phyloP scores from a whole-genome alignment of 2,797 vertebrate species.

The Hippoglossus hippoglossus region DNA sequence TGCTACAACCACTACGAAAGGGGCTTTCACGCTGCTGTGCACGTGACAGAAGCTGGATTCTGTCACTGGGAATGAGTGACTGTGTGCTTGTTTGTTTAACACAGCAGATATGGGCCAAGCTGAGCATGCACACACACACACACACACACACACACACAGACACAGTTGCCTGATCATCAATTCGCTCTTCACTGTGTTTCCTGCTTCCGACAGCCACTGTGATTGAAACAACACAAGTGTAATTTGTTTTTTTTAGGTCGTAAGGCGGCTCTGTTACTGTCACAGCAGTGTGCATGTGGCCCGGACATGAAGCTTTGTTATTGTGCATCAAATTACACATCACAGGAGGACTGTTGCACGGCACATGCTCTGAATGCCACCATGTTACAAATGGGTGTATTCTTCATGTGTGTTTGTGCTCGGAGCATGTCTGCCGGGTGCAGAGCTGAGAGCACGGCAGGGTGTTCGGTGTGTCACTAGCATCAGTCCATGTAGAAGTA shows the following conservation, averaged over 20 bases:
- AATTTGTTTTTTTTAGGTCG: constrained; percentile 45
- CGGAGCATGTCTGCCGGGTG: constrained; percentile 24
- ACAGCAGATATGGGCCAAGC: constrained; percentile 62
- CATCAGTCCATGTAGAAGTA: constrained; percentile 42
- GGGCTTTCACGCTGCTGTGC: constrained; percentile 32
- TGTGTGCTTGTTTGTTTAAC: constrained; percentile 64
- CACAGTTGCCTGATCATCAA: constrained; percentile 61
- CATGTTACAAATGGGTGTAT: constrained; percentile 4
- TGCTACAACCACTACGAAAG: not conserved
- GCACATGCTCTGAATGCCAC: constrained; percentile 11
- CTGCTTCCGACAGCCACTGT: constrained; percentile 60
- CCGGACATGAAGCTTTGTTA: constrained; percentile 16
- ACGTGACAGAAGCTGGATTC: constrained; percentile 36
- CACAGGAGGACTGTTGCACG: not conserved
- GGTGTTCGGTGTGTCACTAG: constrained; percentile 41
- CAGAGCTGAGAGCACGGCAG: constrained; percentile 12
- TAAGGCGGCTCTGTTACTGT: constrained; percentile 18
- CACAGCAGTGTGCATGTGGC: constrained; percentile 17
- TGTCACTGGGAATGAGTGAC: constrained; percentile 26
- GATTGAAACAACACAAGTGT: constrained; percentile 65
- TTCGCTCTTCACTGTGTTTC: constrained; percentile 58
- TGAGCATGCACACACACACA: constrained; percentile 43
- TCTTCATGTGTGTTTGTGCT: constrained; percentile 28
- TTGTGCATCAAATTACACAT: constrained; percentile 19
- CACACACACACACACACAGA: not conserved